A percentile compares a stretch with the other conserved stretches of the same genome.
These are phyloP conservation scores for Paramisgurnus dabryanus DNA, from an alignment of 2,113 vertebrate genomes.

Conservation along the genomic window DNA sequence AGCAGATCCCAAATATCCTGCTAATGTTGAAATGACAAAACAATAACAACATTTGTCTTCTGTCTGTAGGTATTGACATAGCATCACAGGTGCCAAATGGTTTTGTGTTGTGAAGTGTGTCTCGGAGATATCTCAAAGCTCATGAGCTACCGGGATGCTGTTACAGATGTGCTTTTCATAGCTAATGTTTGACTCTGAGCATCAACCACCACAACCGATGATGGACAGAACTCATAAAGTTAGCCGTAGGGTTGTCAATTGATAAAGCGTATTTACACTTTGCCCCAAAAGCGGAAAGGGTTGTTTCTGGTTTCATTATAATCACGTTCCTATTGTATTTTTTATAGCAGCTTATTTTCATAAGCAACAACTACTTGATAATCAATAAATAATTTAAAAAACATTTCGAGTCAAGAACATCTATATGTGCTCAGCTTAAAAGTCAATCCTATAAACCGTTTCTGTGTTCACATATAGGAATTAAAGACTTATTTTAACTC, in stretches of 20 bases:
- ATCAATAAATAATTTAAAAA: slow-evolving; percentile 43
- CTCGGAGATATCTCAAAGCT: slow-evolving; percentile 82
- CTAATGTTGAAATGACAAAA: slow-evolving; percentile 88
- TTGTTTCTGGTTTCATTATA: neutral
- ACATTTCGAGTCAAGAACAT: neutral
- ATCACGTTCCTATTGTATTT: neutral
- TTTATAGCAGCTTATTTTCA: slow-evolving; percentile 7
- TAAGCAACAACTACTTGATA: neutral
- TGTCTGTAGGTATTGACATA: slow-evolving; percentile 90
- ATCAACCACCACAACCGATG: neutral
- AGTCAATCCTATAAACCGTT: slow-evolving; percentile 40
- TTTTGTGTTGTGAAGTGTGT: slow-evolving; percentile 92
- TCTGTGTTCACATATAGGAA: slow-evolving; percentile 29
- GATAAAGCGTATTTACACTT: neutral
- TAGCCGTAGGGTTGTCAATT: neutral
- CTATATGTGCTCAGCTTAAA: slow-evolving; percentile 1
- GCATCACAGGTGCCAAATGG: slow-evolving; percentile 91
- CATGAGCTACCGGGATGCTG: slow-evolving; percentile 71
- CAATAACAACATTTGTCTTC: slow-evolving; percentile 98
- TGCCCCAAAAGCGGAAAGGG: neutral
- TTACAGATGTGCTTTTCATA: slow-evolving; percentile 68
- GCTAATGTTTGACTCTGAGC: slow-evolving; percentile 60
- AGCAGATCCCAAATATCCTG: slow-evolving; percentile 80
- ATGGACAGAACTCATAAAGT: slow-evolving; percentile 6
- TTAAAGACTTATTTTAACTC: slow-evolving; percentile 53